Conservation (phyloP, 1,140 invertebrate species). For the Gyrodactylus salaris region DNA sequence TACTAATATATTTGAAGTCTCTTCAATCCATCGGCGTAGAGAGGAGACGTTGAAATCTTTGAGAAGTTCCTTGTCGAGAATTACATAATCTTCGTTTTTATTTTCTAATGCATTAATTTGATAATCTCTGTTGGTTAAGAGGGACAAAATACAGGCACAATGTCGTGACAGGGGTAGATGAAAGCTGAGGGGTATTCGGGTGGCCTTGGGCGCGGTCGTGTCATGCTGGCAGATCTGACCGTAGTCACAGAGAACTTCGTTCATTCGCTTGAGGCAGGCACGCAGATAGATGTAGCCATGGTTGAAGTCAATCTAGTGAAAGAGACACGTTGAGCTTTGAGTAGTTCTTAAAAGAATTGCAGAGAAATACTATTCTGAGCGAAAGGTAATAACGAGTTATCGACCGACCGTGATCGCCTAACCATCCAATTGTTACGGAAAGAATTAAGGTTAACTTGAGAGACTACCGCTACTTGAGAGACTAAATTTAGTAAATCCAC, state of each 20-base stretch:
- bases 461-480: too few species aligned
- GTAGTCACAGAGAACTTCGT: not conserved
- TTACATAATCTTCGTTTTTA: not conserved
- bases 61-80: not conserved
- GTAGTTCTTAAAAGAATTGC: too few species aligned
- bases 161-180: conserved; percentile 2
- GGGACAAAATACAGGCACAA: not conserved
- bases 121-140: not conserved
- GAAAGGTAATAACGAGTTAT: too few species aligned
- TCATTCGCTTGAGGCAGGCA: not conserved
- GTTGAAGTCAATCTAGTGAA: not conserved
- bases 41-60: not conserved
- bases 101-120: not conserved
- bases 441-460: too few species aligned
- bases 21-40: not conserved
- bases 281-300: not conserved
- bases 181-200: not conserved
- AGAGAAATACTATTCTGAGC: too few species aligned
- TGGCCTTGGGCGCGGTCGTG: not conserved
- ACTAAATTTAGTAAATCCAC: too few species aligned
- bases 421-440: too few species aligned
- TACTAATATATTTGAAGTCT: not conserved
- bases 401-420: too few species aligned
- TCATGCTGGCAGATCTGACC: not conserved
- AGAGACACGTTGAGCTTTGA: too few species aligned